phyloP scores from a whole-genome alignment of 2,888 invertebrate species.

The Pristionchus fissidentatus region DNA sequence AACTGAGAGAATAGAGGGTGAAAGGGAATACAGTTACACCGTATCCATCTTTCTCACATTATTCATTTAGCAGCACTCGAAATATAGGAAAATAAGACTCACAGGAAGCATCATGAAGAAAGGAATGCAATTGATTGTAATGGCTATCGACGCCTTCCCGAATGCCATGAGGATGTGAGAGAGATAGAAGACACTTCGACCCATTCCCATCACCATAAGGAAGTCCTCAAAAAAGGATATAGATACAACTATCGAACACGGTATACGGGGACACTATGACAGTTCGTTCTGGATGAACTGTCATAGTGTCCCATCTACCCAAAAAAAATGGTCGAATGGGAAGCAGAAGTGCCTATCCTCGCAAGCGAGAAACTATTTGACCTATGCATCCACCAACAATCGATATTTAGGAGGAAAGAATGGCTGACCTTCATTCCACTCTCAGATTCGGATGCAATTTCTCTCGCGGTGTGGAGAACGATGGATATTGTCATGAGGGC shows the following conservation, averaged over 20 bases:
- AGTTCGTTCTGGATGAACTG: not conserved
- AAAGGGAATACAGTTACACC: not conserved
- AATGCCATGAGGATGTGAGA: slow-evolving; percentile 68
- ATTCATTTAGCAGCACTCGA: not conserved
- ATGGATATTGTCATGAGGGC: slow-evolving; percentile 63
- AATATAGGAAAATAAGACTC: too few species aligned
- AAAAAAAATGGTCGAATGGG: too few species aligned
- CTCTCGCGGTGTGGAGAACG: slow-evolving; percentile 67
- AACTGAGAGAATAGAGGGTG: slow-evolving; percentile 49
- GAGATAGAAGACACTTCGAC: slow-evolving; percentile 67
- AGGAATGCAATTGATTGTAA: slow-evolving; percentile 59
- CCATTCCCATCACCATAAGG: slow-evolving; percentile 72
- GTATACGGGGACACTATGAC: not conserved
- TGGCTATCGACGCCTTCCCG: slow-evolving; percentile 64
- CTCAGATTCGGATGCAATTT: slow-evolving; percentile 71
- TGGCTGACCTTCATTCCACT: slow-evolving; percentile 62
- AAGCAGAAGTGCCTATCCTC: too few species aligned
- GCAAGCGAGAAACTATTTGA: too few species aligned
- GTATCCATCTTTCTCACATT: not conserved
- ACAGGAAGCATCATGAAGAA: slow-evolving; percentile 54
- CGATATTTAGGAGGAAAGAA: too few species aligned
- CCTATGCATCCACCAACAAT: too few species aligned
- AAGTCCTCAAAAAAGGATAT: slow-evolving; percentile 56
- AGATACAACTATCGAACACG: not conserved
- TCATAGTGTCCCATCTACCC: too few species aligned